A percentile compares a stretch with the other conserved stretches of the same genome.
phyloP scores from a whole-genome alignment of 1,140 invertebrate species.

The Lasaia peninsularis region DNA sequence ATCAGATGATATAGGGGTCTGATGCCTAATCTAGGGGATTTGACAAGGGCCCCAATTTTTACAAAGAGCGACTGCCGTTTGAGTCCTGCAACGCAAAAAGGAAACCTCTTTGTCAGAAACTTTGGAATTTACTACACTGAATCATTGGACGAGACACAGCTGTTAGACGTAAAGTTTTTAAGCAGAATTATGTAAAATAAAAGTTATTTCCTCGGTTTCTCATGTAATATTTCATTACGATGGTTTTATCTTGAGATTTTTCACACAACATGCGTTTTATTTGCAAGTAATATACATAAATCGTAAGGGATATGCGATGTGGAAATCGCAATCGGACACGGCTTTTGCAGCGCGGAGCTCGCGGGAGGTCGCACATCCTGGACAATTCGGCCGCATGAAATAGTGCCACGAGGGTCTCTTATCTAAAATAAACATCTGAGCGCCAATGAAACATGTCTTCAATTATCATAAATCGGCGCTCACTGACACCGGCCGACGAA shows the following conservation, averaged over 20 bases:
- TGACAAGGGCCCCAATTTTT: too few species aligned
- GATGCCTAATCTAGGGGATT: too few species aligned
- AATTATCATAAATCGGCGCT: slow-evolving; percentile 76
- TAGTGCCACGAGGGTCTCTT: slow-evolving; percentile 64
- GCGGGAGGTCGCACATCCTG: slow-evolving; percentile 64
- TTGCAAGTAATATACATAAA: slow-evolving; percentile 57
- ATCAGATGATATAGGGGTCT: too few species aligned
- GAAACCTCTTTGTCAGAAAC: too few species aligned
- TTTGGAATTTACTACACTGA: too few species aligned
- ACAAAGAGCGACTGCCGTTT: too few species aligned
- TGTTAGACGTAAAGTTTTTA: too few species aligned
- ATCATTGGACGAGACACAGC: too few species aligned
- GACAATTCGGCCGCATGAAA: slow-evolving; percentile 69
- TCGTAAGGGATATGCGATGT: slow-evolving; percentile 52
- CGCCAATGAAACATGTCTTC: slow-evolving; percentile 73
- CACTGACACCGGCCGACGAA: slow-evolving; percentile 64
- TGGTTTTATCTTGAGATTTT: slow-evolving; percentile 21
- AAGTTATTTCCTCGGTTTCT: background rate
- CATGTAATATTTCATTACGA: background rate
- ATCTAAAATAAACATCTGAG: slow-evolving; percentile 76
- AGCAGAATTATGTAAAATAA: background rate
- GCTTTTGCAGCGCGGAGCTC: slow-evolving; percentile 32
- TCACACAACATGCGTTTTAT: slow-evolving; percentile 52
- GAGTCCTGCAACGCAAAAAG: too few species aligned
- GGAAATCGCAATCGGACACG: slow-evolving; percentile 62